These are phyloP conservation scores for Callinectes sapidus DNA, from an alignment of 2,888 invertebrate species.

Conservation along the genomic window DNA sequence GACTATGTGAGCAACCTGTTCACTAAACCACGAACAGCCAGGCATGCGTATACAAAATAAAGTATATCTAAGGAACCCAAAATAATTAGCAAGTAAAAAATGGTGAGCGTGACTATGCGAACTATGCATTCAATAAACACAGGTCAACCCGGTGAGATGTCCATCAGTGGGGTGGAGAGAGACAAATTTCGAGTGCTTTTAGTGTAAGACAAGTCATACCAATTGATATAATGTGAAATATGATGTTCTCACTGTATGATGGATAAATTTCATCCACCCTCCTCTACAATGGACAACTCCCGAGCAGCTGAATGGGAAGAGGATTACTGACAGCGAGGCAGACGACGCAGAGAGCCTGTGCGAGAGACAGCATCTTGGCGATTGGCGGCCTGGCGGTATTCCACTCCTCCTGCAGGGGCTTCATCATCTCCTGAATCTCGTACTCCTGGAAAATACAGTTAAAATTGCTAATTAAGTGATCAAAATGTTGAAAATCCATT, in stretches of 20 bases:
- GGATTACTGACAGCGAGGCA: constrained; percentile 52
- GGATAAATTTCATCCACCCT: background rate
- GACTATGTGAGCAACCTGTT: too few relatives aligned
- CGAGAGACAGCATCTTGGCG: constrained; percentile 54
- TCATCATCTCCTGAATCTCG: constrained; percentile 52
- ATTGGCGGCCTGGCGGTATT: constrained; percentile 43
- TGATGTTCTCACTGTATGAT: background rate
- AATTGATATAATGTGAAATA: background rate
- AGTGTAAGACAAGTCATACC: background rate
- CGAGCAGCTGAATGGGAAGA: background rate
- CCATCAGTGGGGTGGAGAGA: constrained; percentile 17
- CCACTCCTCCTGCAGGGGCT: constrained; percentile 51
- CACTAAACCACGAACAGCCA: too few relatives aligned
- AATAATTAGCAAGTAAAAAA: background rate
- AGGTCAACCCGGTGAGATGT: background rate
- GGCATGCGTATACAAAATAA: too few relatives aligned
- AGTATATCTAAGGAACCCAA: too few relatives aligned
- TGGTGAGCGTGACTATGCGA: background rate
- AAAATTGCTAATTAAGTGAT: background rate
- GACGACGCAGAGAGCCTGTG: constrained; percentile 57
- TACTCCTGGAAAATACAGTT: constrained; percentile 22
- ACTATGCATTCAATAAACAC: background rate
- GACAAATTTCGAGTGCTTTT: background rate
- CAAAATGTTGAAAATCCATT: background rate
- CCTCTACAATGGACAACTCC: background rate